A percentile compares a stretch with the other conserved stretches of the same genome.
Conservation (phyloP, 2,797 vertebrate genomes). For the Alcedo atthis region DNA sequence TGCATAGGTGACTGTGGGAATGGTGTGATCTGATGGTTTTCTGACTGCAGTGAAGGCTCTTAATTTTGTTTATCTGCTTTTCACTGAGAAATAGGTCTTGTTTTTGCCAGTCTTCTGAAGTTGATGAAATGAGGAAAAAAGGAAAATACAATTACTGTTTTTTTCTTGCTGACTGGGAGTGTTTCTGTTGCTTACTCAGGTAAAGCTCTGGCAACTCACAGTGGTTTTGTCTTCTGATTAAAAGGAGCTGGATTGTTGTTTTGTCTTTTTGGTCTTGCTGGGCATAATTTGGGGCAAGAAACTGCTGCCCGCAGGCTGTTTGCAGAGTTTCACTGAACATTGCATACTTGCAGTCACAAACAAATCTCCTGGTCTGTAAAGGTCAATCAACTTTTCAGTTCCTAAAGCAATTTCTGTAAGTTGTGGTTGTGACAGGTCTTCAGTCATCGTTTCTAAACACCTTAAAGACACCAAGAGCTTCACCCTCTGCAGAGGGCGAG, state of each 20-base stretch:
- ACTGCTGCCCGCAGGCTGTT: slow-evolving; percentile 19
- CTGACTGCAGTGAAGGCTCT: neutral
- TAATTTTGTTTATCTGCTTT: slow-evolving; percentile 44
- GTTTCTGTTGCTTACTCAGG: slow-evolving; percentile 55
- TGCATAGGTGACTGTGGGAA: neutral
- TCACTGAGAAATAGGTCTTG: slow-evolving; percentile 28
- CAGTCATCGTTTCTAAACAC: neutral
- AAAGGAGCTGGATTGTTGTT: slow-evolving; percentile 31
- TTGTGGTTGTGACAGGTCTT: slow-evolving; percentile 29
- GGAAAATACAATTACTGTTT: neutral
- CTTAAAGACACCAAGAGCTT: slow-evolving; percentile 19
- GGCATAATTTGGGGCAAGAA: slow-evolving; percentile 34
- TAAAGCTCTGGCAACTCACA: slow-evolving; percentile 38
- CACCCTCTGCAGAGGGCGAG: neutral
- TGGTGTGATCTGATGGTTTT: neutral
- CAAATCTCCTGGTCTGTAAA: slow-evolving; percentile 30
- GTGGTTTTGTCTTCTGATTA: slow-evolving; percentile 43
- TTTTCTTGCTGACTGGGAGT: slow-evolving; percentile 52
- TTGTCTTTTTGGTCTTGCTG: slow-evolving; percentile 31
- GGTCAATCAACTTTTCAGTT: slow-evolving; percentile 1
- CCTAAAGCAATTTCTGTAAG: slow-evolving; percentile 42
- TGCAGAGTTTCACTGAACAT: slow-evolving; percentile 30
- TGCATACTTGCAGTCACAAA: neutral
- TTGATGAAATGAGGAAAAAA: slow-evolving; percentile 42
- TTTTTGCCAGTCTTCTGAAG: slow-evolving; percentile 28